phyloP scores from a whole-genome alignment of 1,140 invertebrate genomes.

The Tribolium castaneum region DNA sequence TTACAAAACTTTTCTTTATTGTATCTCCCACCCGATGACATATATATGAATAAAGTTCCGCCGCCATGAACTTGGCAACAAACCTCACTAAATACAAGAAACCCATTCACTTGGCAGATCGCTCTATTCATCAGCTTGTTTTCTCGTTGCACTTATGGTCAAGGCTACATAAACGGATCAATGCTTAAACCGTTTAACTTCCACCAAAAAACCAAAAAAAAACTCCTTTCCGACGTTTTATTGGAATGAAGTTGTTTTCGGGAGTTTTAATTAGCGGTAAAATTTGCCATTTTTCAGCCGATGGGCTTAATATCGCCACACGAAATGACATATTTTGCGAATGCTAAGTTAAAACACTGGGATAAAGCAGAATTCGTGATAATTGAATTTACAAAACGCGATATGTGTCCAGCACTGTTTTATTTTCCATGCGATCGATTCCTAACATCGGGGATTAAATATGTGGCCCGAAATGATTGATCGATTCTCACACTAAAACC shows the following conservation, averaged over 20 bases:
- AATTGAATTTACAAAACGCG: neutral
- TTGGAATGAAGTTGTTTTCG: slow-evolving; percentile 12
- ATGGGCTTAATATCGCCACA: neutral
- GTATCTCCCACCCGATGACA: neutral
- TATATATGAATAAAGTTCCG: slow-evolving; percentile 18
- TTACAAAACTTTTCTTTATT: neutral
- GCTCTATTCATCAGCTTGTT: slow-evolving; percentile 17
- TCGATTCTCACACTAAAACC: neutral
- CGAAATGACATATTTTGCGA: neutral
- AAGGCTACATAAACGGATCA: neutral
- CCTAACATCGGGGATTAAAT: too few relatives aligned
- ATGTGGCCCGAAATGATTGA: neutral
- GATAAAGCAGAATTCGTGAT: neutral
- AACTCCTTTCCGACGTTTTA: neutral
- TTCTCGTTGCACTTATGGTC: slow-evolving; percentile 1
- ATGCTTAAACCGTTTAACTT: neutral
- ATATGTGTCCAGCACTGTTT: neutral
- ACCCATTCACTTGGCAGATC: slow-evolving; percentile 6
- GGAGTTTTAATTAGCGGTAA: neutral
- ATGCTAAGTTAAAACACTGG: neutral
- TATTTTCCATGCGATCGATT: neutral
- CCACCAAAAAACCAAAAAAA: neutral
- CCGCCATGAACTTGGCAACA: slow-evolving; percentile 32
- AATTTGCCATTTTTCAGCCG: neutral
- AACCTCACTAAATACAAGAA: slow-evolving; percentile 5